These are phyloP conservation scores for Hirtodrosophila histrioides DNA, from an alignment of 2,888 invertebrate species.

Conservation along the genomic window DNA sequence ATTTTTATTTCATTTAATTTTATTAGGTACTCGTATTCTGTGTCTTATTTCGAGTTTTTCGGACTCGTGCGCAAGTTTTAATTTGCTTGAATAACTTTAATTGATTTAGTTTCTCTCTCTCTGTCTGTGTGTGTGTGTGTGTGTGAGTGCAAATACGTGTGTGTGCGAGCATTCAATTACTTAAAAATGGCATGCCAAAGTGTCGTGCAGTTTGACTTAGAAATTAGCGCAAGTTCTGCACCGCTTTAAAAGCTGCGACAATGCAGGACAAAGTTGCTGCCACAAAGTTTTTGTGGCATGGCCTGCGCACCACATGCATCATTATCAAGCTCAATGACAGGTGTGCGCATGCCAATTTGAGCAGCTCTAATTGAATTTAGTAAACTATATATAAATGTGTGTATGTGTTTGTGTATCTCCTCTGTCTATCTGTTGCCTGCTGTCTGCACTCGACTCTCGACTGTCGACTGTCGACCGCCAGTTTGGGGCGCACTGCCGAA, in stretches of 20 bases:
- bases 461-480: conserved; percentile 19
- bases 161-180: conserved; percentile 55
- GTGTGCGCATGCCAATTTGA: conserved; percentile 81
- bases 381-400: conserved; percentile 60
- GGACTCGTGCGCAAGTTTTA: conserved; percentile 42
- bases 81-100: conserved; percentile 75
- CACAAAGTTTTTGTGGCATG: conserved; percentile 64
- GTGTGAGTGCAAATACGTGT: conserved; percentile 1
- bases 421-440: conserved; percentile 42
- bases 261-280: conserved; percentile 60
- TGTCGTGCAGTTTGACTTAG: conserved; percentile 63
- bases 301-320: conserved; percentile 72
- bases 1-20: conserved; percentile 54
- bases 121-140: conserved; percentile 1
- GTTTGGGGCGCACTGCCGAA: conserved; percentile 42
- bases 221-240: conserved; percentile 62
- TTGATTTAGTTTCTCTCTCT: conserved; percentile 67
- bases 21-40: conserved; percentile 36
- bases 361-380: conserved; percentile 78
- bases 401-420: conserved; percentile 14
- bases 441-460: conserved; percentile 41
- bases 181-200: conserved; percentile 64
- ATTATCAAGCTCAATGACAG: conserved; percentile 77
- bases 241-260: conserved; percentile 38
- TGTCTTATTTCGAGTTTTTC: conserved; percentile 31